Evolutionary conservation across 2,113 vertebrate species (phyloP).

Genomic region (Gorsachius goisagi): DNA sequence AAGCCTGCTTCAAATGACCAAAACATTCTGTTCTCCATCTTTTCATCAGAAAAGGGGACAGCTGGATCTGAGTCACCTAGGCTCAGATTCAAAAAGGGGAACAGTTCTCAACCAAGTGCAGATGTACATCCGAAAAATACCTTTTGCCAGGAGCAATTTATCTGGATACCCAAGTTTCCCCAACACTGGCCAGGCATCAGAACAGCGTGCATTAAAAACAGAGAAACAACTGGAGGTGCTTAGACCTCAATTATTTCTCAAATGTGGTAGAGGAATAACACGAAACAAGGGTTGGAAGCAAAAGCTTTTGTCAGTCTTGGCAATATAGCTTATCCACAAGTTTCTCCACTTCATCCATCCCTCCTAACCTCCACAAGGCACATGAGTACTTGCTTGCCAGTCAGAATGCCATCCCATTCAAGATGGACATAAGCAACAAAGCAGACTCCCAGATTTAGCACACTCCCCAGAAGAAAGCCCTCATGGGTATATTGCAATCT

Average conservation of each 20-base stretch:
- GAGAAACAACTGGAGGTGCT: background rate
- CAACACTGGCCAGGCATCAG: background rate
- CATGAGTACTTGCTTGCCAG: rapidly evolving
- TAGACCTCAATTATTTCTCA: background rate
- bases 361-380: background rate
- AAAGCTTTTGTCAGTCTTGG: background rate
- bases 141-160: background rate
- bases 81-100: background rate
- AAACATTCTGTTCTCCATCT: background rate
- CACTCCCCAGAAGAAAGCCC: background rate
- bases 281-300: background rate
- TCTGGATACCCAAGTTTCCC: background rate
- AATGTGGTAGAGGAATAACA: background rate
- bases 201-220: background rate
- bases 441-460: background rate
- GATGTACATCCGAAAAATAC: background rate
- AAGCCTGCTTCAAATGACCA: background rate
- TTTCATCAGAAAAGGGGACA: background rate
- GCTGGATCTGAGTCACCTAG: background rate
- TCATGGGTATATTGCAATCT: rapidly evolving
- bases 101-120: background rate
- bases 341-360: background rate
- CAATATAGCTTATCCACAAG: background rate
- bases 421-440: background rate
- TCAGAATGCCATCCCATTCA: background rate